phyloP scores from a whole-genome alignment of 2,888 invertebrate species.

The Vannuccia rotundouncinata region DNA sequence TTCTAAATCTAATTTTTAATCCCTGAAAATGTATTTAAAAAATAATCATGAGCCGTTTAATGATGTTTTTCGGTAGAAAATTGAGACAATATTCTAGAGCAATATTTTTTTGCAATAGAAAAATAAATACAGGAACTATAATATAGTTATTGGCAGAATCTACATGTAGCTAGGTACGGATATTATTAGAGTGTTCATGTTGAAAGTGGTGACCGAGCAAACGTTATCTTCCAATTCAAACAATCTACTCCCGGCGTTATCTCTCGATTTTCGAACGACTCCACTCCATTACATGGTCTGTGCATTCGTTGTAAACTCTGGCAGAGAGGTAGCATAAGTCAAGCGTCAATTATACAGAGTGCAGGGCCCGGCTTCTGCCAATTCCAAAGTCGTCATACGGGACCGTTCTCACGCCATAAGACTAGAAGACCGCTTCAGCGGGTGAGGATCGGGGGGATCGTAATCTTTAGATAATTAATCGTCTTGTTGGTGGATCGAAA shows the following conservation, averaged over 20 bases:
- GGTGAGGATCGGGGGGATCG: not conserved
- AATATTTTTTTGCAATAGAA: too few relatives aligned
- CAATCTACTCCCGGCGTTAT: not conserved
- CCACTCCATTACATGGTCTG: not conserved
- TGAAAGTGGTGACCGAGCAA: not conserved
- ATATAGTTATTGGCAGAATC: too few relatives aligned
- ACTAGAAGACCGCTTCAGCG: not conserved
- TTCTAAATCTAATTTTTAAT: too few relatives aligned
- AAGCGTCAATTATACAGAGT: too few relatives aligned
- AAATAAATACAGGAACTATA: too few relatives aligned
- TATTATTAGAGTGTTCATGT: not conserved
- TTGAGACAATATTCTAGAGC: too few relatives aligned
- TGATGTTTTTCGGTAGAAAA: too few relatives aligned
- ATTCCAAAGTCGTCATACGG: not conserved
- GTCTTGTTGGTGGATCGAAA: not conserved
- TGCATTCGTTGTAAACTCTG: too few relatives aligned
- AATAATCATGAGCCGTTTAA: too few relatives aligned
- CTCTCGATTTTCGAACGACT: not conserved
- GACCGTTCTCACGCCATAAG: not conserved
- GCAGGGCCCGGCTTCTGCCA: not conserved
- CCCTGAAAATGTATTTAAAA: too few relatives aligned
- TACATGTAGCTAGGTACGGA: too few relatives aligned
- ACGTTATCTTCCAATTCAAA: not conserved
- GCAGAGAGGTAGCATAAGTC: too few relatives aligned
- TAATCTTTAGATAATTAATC: slow-evolving; percentile 12